Percentiles rank a stretch among this genome's conserved stretches.
Evolutionary conservation across 2,888 invertebrate genomes (phyloP).

Genomic region (Anthoptus insignis): DNA sequence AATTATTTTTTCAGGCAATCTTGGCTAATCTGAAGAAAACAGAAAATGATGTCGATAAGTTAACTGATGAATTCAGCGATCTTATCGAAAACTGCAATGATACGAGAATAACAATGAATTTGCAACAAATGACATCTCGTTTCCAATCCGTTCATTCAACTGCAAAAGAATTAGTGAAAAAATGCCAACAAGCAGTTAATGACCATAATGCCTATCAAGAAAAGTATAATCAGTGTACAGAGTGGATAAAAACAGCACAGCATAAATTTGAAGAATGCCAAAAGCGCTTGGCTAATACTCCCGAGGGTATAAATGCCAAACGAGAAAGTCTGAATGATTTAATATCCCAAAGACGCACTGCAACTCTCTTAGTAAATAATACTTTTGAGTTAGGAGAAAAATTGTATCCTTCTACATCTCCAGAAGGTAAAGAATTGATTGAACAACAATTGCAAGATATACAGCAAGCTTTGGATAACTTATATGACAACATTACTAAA

Average conservation of each 20-base stretch:
- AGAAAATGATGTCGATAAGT: slow-evolving; percentile 95
- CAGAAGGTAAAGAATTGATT: slow-evolving; percentile 95
- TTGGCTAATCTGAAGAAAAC: slow-evolving; percentile 93
- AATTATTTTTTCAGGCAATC: slow-evolving; percentile 87
- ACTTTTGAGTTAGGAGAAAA: slow-evolving; percentile 96
- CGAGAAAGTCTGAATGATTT: slow-evolving; percentile 91
- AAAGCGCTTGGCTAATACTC: slow-evolving; percentile 88
- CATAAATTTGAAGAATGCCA: slow-evolving; percentile 90
- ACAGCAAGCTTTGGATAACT: slow-evolving; percentile 92
- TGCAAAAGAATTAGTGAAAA: slow-evolving; percentile 96
- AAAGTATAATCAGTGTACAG: slow-evolving; percentile 94
- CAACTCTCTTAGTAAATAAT: slow-evolving; percentile 92
- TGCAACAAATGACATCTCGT: slow-evolving; percentile 96
- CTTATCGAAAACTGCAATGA: slow-evolving; percentile 95
- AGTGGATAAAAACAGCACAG: slow-evolving; percentile 93
- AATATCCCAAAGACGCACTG: slow-evolving; percentile 91
- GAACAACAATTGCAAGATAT: slow-evolving; percentile 94
- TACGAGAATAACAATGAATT: slow-evolving; percentile 94
- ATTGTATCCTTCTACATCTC: slow-evolving; percentile 94
- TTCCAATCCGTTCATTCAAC: slow-evolving; percentile 97
- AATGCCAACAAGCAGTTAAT: slow-evolving; percentile 95
- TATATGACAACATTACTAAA: slow-evolving; percentile 93
- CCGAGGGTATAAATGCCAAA: slow-evolving; percentile 90
- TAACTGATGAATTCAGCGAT: slow-evolving; percentile 95
- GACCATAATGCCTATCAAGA: slow-evolving; percentile 94